Percentiles rank a stretch among this genome's conserved stretches.
Evolutionary conservation across 1,140 invertebrate species (phyloP).

Genomic region (Hycleus phaleratus): DNA sequence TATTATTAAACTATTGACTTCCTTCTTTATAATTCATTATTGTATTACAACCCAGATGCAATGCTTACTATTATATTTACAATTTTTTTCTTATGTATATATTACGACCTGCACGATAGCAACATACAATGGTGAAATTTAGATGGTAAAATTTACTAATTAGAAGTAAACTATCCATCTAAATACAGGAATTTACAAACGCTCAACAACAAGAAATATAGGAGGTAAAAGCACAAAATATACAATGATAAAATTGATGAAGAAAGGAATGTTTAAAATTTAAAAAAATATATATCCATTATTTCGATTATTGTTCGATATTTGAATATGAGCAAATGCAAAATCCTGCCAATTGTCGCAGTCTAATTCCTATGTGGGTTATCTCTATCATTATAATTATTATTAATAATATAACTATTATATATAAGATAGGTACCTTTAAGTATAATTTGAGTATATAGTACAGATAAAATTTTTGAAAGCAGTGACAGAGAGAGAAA

Average conservation of each 20-base stretch:
- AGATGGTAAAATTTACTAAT: background rate
- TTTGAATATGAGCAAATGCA: constrained; percentile 19
- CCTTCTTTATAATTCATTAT: no score
- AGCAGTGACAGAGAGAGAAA: no score
- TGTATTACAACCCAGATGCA: constrained; percentile 1
- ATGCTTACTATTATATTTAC: constrained; percentile 13
- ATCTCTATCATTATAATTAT: constrained; percentile 13
- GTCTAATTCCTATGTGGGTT: constrained; percentile 15
- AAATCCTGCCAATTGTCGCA: constrained; percentile 20
- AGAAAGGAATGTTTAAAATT: background rate
- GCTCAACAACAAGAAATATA: background rate
- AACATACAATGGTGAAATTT: constrained; percentile 5
- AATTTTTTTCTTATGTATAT: background rate
- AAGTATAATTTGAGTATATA: constrained; percentile 35
- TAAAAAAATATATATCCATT: background rate
- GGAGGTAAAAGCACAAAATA: background rate
- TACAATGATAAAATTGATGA: background rate
- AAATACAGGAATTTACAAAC: constrained; percentile 10
- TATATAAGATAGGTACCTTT: constrained; percentile 35
- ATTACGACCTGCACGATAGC: constrained; percentile 5
- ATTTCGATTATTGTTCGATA: background rate
- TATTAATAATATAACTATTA: constrained; percentile 31
- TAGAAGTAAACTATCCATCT: background rate
- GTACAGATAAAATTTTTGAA: constrained; percentile 14
- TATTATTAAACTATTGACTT: background rate